A percentile compares a stretch with the other conserved stretches of the same genome.
phyloP scores from a whole-genome alignment of 2,888 invertebrate genomes.

The Globia sparganii region DNA sequence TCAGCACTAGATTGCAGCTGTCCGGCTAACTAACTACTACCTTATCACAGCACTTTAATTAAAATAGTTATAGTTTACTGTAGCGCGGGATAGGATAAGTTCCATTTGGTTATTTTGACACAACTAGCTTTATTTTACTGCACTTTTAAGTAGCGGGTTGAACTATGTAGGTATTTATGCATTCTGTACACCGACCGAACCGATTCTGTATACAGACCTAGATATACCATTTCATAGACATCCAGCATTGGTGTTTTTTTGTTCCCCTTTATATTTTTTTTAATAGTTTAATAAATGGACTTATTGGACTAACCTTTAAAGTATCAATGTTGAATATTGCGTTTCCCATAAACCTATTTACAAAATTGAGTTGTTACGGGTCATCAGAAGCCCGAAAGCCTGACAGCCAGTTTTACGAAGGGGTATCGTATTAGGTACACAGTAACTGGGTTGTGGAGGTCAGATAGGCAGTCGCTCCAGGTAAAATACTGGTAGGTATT shows the following conservation, averaged over 20 bases:
- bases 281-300: background rate
- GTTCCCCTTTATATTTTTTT: too few relatives aligned
- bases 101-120: background rate
- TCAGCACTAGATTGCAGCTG: slow-evolving; percentile 55
- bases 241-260: background rate
- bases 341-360: background rate
- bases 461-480: background rate
- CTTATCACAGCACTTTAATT: slow-evolving; percentile 40
- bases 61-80: slow-evolving; percentile 33
- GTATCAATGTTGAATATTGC: background rate
- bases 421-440: background rate
- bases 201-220: too few relatives aligned
- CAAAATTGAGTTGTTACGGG: background rate
- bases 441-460: background rate
- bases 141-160: background rate
- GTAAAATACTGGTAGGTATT: background rate
- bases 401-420: background rate
- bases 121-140: background rate
- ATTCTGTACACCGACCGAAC: background rate
- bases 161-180: background rate
- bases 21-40: slow-evolving; percentile 38
- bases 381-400: background rate
- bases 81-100: slow-evolving; percentile 6
- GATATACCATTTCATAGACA: background rate
- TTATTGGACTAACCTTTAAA: background rate